Base-by-base conservation (phyloP, 2,797 vertebrate genomes). In the Momotus momota region DNA sequence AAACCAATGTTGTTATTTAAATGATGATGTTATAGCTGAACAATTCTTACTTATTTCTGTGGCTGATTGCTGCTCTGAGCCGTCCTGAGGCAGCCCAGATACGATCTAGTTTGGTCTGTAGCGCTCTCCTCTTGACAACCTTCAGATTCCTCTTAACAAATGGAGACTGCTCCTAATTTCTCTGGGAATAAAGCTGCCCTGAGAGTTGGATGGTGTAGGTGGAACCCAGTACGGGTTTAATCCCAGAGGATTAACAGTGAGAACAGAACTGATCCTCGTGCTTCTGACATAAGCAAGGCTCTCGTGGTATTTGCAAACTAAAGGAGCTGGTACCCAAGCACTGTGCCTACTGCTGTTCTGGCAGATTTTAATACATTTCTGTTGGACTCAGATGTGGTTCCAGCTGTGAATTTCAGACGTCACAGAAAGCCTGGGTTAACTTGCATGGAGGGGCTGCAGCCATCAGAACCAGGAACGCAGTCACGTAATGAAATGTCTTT, bases 81-180 rank as follows among this genome's bases (percentile, higher is more conserved):
- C 15, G 67, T 58, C 16, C 10, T 82, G 40, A 14, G 35, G 20
- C 67, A 80, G 33, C 85, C 25, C 40, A 66, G 31, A 21, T 9
- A 2, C 0, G 16, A 8, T 33, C 46, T 22, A 38, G 74, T 65
- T 21, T 74, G 61, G 48, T 60, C 81, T 86, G 57, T 65, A 81
- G 57, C 5, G 0, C 66, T 81, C 6, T 52, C 10, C 16, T 88
- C 22, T 46, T 1, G 1, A 9, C 27, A 69, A 0, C 35, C 40
- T 83, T 72, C 31, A 88, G 40, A 31, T 73, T 69, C 52, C 22
- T 81, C 26, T 33, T 81, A 33, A 29, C 10, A 80, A 77, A 25
- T 33, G n/a, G 80, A 80, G 52, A 27, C 22, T 66, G 57, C 41
- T 85, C 54, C 16, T 71, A 5, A 26, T 92, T 79, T 62, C 58